These are phyloP conservation scores for Sinonovacula constricta DNA, from an alignment of 1,140 invertebrate species.

Conservation along the genomic window DNA sequence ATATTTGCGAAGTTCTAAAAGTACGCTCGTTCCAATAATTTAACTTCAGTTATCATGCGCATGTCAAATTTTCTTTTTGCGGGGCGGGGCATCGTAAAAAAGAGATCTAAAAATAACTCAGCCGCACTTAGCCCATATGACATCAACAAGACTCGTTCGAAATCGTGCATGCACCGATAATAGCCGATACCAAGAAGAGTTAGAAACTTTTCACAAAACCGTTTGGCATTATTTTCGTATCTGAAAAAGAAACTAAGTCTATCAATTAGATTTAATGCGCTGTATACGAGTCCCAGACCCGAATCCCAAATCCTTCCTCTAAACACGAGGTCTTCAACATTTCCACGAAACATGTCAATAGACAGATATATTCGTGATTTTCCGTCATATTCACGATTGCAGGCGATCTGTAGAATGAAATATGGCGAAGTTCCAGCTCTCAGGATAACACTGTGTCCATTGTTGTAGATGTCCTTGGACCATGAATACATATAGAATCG, in stretches of 20 bases:
- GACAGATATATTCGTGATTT: conserved; percentile 30
- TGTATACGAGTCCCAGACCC: conserved; percentile 41
- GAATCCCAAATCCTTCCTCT: conserved; percentile 45
- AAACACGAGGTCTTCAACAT: conserved; percentile 37
- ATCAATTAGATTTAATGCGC: conserved; percentile 39
- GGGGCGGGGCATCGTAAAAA: conserved; percentile 2
- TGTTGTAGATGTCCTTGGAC: conserved; percentile 13
- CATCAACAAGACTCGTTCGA: conserved; percentile 30
- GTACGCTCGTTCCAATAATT: too few species aligned
- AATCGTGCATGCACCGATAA: conserved; percentile 40
- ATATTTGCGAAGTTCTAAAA: too few species aligned
- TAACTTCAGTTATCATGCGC: too few species aligned
- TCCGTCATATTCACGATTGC: conserved; percentile 42
- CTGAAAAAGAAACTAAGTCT: conserved; percentile 47
- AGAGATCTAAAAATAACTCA: conserved; percentile 31
- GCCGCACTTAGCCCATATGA: conserved; percentile 40
- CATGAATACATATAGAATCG: conserved; percentile 45
- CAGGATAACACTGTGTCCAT: conserved; percentile 26
- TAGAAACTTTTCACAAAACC: conserved; percentile 41
- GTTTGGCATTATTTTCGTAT: conserved; percentile 36
- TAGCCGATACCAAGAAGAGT: conserved; percentile 33
- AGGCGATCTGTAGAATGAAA: conserved; percentile 30
- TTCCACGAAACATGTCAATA: conserved; percentile 20
- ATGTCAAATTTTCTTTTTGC: too few species aligned
- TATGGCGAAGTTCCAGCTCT: conserved; percentile 15